phyloP scores from a whole-genome alignment of 2,797 vertebrate genomes.

The Intellagama lesueurii region DNA sequence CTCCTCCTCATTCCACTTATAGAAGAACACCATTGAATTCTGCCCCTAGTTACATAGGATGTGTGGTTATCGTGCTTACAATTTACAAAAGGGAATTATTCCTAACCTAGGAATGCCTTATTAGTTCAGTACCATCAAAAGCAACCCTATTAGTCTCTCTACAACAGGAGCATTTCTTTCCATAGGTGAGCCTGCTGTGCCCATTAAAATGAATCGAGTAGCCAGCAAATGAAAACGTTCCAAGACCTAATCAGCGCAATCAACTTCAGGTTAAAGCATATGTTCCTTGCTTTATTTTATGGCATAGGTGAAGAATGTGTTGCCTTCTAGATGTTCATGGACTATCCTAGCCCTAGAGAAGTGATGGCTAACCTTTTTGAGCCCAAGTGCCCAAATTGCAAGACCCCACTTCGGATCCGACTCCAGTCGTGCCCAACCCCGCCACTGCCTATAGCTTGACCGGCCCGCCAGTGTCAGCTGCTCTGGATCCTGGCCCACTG shows the following conservation, averaged over 20 bases:
- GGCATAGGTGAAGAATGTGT: not conserved
- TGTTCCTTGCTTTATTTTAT: not conserved
- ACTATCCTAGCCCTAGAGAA: no score
- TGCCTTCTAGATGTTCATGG: not conserved
- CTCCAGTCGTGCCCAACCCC: no score
- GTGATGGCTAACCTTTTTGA: no score
- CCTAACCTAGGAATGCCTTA: not conserved
- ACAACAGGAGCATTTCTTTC: not conserved
- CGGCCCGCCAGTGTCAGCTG: no score
- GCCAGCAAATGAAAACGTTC: not conserved
- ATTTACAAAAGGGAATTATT: not conserved
- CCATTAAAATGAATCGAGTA: not conserved
- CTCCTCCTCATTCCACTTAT: not conserved
- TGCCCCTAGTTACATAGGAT: not conserved
- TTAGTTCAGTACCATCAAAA: not conserved
- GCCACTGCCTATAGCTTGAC: no score
- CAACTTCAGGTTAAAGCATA: not conserved
- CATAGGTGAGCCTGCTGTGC: not conserved
- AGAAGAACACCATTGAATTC: not conserved
- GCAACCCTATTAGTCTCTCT: not conserved
- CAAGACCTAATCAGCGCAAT: no score
- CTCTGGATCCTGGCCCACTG: no score
- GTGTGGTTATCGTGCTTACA: not conserved
- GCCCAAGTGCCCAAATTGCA: no score
- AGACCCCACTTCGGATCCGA: no score